Conservation (phyloP, 1,140 invertebrate species). For the Protaetia brevitarsis region DNA sequence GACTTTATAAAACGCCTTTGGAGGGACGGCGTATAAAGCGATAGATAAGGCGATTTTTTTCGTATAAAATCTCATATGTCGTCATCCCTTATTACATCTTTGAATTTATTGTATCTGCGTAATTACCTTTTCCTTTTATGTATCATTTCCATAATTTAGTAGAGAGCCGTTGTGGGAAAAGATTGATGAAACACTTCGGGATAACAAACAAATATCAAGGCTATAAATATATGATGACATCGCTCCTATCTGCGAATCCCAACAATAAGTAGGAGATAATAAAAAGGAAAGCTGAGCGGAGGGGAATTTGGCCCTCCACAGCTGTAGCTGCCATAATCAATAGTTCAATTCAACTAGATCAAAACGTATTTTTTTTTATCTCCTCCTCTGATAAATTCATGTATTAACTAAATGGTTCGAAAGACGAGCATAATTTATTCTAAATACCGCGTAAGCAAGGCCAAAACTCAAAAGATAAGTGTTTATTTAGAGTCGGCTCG, state of each 20-base stretch:
- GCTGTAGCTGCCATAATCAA: too few species aligned
- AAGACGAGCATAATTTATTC: slow-evolving; percentile 28
- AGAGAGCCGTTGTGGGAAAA: neutral
- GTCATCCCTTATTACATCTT: too few species aligned
- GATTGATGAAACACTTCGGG: neutral
- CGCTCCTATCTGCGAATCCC: neutral
- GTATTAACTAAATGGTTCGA: slow-evolving; percentile 13
- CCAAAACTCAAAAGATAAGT: slow-evolving; percentile 37
- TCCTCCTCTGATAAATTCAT: too few species aligned
- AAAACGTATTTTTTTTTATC: too few species aligned
- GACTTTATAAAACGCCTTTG: too few species aligned
- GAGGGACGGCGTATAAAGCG: too few species aligned
- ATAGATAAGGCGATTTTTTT: too few species aligned
- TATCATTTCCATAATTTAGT: neutral
- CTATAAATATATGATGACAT: neutral
- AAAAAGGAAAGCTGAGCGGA: neutral
- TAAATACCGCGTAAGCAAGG: slow-evolving; percentile 28
- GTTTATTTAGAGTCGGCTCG: slow-evolving; percentile 38
- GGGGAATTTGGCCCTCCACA: too few species aligned
- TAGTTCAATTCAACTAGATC: too few species aligned
- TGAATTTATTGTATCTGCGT: neutral
- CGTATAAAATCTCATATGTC: too few species aligned
- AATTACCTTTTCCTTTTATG: neutral
- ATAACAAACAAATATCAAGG: neutral
- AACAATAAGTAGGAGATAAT: neutral